Evolutionary conservation across 2,888 invertebrate genomes (phyloP), one percentile per base, ranked within the genome.

Genomic region (Euplexia lucipara): DNA sequence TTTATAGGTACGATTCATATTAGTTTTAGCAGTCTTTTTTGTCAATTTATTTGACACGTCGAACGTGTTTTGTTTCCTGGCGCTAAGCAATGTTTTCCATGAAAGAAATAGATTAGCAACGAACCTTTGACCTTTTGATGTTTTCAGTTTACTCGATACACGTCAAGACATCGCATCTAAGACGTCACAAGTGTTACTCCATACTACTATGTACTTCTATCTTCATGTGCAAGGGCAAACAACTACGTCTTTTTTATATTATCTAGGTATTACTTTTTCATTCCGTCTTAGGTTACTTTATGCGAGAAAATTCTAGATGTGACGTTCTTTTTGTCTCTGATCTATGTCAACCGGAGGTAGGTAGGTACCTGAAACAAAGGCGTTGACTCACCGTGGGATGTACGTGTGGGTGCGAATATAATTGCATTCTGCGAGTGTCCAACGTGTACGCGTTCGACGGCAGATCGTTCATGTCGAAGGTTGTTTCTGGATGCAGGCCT

Each of bases 381-480:
- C 51, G 41, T 53, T 85, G 79, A 90, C 93, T 92, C 86, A 94
- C 94, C 88, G 93, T 81, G 20, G 91, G 91, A 77, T 93, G 93
- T 44, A 91, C 70, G 76, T 93, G 93, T 48, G 91, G 86, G 73
- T 93, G 94, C 3, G 92, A 82, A 74, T 93, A 94, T 48, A 94
- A 85, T 81, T 92, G 92, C 92, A 94, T 93, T 88, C 94, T 93
- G 80, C 94, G 90, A 52, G 92, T 84, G 85, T 94, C 93, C 80
- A 91, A 86, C 18, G 88, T 79, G 81, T 92, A 94, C 49, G 88
- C 77, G 77, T 87, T 88, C 14, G 91, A 70, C n/a, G 92, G 90
- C 78, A 94, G 85, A 71, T 94, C 94, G 86, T 92, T 94, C 94
- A 94, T 94, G 79, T 89, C 92, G 93, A 92, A 93, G 62, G 84